Evolutionary conservation across 2,113 vertebrate genomes (phyloP), one percentile per base, ranked within the genome.

Genomic region (Chamaea fasciata): DNA sequence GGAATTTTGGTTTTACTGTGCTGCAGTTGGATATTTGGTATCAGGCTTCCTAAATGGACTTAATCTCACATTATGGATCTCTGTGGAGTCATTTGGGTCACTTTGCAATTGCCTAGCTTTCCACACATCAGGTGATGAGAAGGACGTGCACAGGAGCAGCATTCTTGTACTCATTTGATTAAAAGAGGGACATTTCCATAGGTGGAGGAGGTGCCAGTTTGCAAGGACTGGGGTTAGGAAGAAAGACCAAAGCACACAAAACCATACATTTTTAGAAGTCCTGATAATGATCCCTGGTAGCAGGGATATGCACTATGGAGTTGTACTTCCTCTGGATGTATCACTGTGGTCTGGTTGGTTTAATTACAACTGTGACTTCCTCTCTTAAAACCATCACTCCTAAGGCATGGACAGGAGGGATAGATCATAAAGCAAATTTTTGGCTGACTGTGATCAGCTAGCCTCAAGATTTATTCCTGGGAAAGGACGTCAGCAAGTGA

Each of bases 11-110:
- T 95, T 94, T 95, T 94, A 91, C 74, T 88, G 53, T 64, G 47
- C 69, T 89, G 60, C 52, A 76, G 75, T 88, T 84, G 78, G 62
- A 80, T 97, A 90, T 92, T 92, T 89, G 44, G 91, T 94, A 91
- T 95, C 83, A 85, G 74, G 37, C 88, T 96, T 95, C 93, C 64
- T 96, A 92, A 96, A 79, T 42, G 47, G 75, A 76, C 83, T 80
- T 94, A 92, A 96, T 96, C 90, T 93, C 77, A 67, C 93, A 95
- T 95, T 95, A 95, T 90, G 65, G 64, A 93, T 94, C 95, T 96
- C 96, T 27, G 2, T 89, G 92, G 95, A 95, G 69, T 64, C 50
- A 53, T 82, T 96, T 53, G 71, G 80, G 81, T 90, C 37, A 18
- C 71, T 82, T 70, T 73, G 57, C 89, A 96, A 94, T 95, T 93